phyloP scores from a whole-genome alignment of 2,113 vertebrate genomes.

The Oncorhynchus masou region DNA sequence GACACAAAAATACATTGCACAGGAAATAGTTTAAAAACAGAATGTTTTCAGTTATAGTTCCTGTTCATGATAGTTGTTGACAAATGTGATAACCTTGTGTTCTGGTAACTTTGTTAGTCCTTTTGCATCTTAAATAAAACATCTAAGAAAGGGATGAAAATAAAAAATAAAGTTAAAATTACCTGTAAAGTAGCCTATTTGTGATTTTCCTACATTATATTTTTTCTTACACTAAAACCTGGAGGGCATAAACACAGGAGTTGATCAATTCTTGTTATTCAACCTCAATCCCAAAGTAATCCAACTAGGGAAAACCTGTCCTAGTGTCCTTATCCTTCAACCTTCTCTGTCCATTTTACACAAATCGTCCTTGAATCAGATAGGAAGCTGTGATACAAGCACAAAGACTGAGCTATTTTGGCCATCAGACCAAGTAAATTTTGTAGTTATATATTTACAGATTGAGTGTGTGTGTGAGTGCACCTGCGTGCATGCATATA shows the following conservation, averaged over 20 bases:
- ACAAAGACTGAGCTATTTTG: slow-evolving; percentile 17
- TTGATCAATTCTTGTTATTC: neutral
- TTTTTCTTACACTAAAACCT: too few relatives aligned
- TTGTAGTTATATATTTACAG: neutral
- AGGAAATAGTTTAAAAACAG: slow-evolving; percentile 48
- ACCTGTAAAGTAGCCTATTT: too few relatives aligned
- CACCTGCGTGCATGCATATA: neutral
- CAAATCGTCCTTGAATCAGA: slow-evolving; percentile 9
- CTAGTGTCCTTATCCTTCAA: slow-evolving; percentile 4
- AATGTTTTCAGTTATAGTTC: slow-evolving; percentile 34
- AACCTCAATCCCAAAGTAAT: neutral
- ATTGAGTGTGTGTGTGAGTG: neutral
- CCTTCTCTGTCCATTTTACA: slow-evolving; percentile 20
- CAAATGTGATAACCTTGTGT: neutral
- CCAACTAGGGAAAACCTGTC: neutral
- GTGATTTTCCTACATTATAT: too few relatives aligned
- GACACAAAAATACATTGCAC: neutral
- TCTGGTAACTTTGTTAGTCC: neutral
- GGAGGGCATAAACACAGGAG: too few relatives aligned
- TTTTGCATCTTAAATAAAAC: neutral
- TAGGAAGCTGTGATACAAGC: slow-evolving; percentile 25
- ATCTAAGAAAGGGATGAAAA: too few relatives aligned
- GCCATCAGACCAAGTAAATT: slow-evolving; percentile 13
- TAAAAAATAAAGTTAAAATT: too few relatives aligned
- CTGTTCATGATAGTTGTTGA: slow-evolving; percentile 23